Base-by-base conservation (phyloP, 1,140 invertebrate species). In the Epicauta chinensis region DNA sequence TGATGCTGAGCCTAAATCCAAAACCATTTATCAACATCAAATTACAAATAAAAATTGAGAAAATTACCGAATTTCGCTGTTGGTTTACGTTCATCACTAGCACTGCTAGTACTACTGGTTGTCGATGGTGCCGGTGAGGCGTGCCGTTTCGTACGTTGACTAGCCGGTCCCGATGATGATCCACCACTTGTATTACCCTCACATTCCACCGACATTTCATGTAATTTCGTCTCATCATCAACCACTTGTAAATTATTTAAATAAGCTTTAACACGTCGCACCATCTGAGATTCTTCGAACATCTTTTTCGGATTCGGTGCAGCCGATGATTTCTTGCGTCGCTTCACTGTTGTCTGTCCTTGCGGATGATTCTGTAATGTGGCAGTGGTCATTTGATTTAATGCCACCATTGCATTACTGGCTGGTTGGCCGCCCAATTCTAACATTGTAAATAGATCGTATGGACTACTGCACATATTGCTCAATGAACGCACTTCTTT, bases 201-300 rank as follows among this genome's bases (percentile, higher is more conserved):
- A 69, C 95, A 97, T 59, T 92, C 86, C 14, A 91, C 71, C 1
- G 93, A 97, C 59, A 98, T 75, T 38, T 83, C 82, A 58, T 94
- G 90, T 40, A 98, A 72, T 56, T 86, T 80, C 56, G 91, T 87
- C 72, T 99, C 96, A 70, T 97, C 91, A 9, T 84, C 89, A 52
- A 89, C 86, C 1, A 95, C 89, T 64, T 92, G 87, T 76, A 98
- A 84, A 63, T 93, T 89, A 36, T 87, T 86, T 23, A 98, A 74
- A 73, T 99, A 98, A 0, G 95, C 90, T 70, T 97, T 97, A 0
- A 98, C 95, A 38, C 93, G 76, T 5, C 94, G 78, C 12, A 95
- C 91, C 95, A 98, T 98, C 73, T 98, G 92, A 16, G 93, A 92
- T 79, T 98, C 94, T 73, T 98, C 94, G 72, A 95, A 97, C 93